A percentile compares a stretch with the other conserved stretches of the same genome.
Evolutionary conservation across 2,113 vertebrate species (phyloP).

Genomic region (Tetrax tetrax): DNA sequence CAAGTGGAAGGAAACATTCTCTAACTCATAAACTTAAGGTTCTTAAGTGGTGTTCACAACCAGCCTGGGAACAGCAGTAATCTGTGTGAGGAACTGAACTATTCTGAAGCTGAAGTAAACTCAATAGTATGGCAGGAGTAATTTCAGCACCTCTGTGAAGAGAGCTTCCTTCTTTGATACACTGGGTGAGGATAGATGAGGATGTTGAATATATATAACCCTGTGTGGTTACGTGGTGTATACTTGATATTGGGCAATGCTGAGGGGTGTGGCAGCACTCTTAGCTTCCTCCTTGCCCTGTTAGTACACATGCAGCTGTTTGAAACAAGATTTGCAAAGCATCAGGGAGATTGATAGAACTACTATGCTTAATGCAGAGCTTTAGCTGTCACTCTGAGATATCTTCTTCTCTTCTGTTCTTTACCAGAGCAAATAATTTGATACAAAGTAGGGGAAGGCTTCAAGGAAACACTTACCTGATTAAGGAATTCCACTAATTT

Average conservation of each 20-base stretch:
- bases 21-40: neutral
- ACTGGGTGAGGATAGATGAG: neutral
- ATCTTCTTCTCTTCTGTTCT: neutral
- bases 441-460: neutral
- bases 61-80: neutral
- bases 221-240: neutral
- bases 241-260: neutral
- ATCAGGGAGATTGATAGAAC: neutral
- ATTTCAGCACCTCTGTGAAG: neutral
- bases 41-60: neutral
- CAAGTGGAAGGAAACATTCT: neutral
- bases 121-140: neutral
- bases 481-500: neutral
- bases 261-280: neutral
- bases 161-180: neutral
- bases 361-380: neutral
- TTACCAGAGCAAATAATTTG: neutral
- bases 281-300: neutral
- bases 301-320: neutral
- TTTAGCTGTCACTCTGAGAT: neutral
- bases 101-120: neutral
- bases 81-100: neutral
- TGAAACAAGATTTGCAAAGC: neutral
- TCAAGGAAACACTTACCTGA: neutral
- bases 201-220: neutral